These are phyloP conservation scores for Apodemus agrarius DNA, from an alignment of 2,797 vertebrate genomes.

Conservation along the genomic window DNA sequence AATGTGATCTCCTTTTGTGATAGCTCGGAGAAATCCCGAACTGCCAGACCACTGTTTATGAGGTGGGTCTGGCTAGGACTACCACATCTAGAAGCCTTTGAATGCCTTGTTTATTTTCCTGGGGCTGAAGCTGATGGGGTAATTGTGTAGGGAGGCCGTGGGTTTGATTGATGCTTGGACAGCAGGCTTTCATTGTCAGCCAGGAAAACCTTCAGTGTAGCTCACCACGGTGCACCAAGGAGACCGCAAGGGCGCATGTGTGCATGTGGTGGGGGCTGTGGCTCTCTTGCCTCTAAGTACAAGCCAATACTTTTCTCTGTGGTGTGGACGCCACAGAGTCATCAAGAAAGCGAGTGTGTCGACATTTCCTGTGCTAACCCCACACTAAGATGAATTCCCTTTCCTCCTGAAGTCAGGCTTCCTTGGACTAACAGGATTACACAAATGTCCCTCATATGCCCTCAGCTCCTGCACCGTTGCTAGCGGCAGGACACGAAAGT, in stretches of 20 bases:
- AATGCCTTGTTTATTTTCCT: conserved; percentile 49
- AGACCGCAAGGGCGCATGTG: fast-evolving
- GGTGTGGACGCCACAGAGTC: neutral
- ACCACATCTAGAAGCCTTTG: conserved; percentile 23
- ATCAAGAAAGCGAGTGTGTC: neutral
- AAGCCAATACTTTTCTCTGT: neutral
- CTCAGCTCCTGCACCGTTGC: neutral
- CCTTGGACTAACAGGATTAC: neutral
- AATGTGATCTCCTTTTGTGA: conserved; percentile 46
- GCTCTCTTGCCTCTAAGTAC: conserved; percentile 40
- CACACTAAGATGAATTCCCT: neutral
- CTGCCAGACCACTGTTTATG: conserved; percentile 16
- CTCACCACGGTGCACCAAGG: neutral
- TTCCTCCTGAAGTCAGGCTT: neutral
- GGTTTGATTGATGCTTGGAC: conserved; percentile 45
- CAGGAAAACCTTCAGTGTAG: conserved; percentile 63
- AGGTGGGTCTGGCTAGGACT: neutral
- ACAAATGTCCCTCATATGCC: neutral
- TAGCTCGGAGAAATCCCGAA: neutral
- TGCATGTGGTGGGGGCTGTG: fast-evolving
- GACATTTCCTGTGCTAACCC: neutral
- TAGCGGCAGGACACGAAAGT: neutral
- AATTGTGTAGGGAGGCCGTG: conserved; percentile 62
- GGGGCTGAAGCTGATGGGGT: neutral
- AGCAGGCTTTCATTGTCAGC: conserved; percentile 68